A percentile compares a stretch with the other conserved stretches of the same genome.
Evolutionary conservation across 2,113 vertebrate species (phyloP).

Genomic region (Channa maculata): DNA sequence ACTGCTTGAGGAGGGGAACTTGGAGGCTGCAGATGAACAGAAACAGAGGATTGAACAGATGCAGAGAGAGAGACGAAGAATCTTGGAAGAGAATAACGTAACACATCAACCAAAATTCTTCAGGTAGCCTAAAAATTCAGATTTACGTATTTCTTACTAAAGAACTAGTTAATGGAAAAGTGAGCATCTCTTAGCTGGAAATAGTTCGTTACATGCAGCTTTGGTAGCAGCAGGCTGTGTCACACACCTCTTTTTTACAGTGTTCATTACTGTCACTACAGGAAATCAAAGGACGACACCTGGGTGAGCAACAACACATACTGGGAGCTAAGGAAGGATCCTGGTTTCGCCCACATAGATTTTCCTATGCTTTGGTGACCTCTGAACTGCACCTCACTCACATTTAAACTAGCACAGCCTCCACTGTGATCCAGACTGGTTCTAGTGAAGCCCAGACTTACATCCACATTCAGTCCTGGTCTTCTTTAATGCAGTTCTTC

Average conservation of each 20-base stretch:
- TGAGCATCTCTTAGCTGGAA: neutral
- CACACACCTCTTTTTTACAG: neutral
- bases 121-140: slow-evolving; percentile 81
- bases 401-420: slow-evolving; percentile 42
- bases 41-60: slow-evolving; percentile 96
- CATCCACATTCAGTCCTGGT: slow-evolving; percentile 35
- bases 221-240: no score
- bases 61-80: slow-evolving; percentile 90
- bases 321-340: slow-evolving; percentile 91
- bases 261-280: slow-evolving; percentile 57
- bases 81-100: slow-evolving; percentile 88
- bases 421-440: slow-evolving; percentile 64
- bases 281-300: slow-evolving; percentile 90
- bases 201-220: no score
- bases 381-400: slow-evolving; percentile 26
- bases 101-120: slow-evolving; percentile 94
- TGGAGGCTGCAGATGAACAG: slow-evolving; percentile 91
- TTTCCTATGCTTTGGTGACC: slow-evolving; percentile 92
- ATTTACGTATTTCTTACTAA: neutral
- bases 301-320: slow-evolving; percentile 97
- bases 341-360: slow-evolving; percentile 89
- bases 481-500: slow-evolving; percentile 58
- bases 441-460: slow-evolving; percentile 46
- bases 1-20: slow-evolving; percentile 93
- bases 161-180: neutral